These are phyloP conservation scores for Pelosia muscerda DNA, from an alignment of 2,888 invertebrate genomes.

Conservation along the genomic window DNA sequence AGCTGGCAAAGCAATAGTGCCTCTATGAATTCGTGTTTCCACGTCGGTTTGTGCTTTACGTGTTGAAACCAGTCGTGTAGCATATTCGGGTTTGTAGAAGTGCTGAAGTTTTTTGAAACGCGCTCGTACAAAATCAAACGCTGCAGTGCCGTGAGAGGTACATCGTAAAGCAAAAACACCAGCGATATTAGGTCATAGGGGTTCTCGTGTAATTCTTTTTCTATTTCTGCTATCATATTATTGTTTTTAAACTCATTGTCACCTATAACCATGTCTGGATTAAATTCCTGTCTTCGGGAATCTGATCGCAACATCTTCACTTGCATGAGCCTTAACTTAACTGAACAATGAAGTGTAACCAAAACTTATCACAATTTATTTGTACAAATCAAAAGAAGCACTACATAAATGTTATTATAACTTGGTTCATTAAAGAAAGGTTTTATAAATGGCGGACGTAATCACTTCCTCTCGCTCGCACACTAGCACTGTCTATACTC, in stretches of 20 bases:
- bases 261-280: conserved; percentile 47
- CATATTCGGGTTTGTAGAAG: conserved; percentile 63
- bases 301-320: conserved; percentile 62
- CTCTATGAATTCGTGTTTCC: conserved; percentile 80
- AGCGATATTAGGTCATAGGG: conserved; percentile 74
- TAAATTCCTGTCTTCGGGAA: conserved; percentile 42
- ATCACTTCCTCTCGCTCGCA: too few relatives aligned
- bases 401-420: too few relatives aligned
- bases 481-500: too few relatives aligned
- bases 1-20: conserved; percentile 75
- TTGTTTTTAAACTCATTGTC: conserved; percentile 65
- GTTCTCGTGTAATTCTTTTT: conserved; percentile 70
- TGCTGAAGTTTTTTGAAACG: conserved; percentile 63
- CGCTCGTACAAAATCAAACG: conserved; percentile 72
- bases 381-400: not conserved
- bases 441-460: too few relatives aligned
- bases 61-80: conserved; percentile 75
- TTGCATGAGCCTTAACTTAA: not conserved
- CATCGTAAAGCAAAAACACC: conserved; percentile 78
- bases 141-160: conserved; percentile 77
- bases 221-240: conserved; percentile 69
- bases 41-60: conserved; percentile 65
- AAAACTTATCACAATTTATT: not conserved
- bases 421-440: too few relatives aligned
- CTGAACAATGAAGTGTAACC: not conserved